Conservation (phyloP, 1,140 invertebrate genomes). For the Wasmannia auropunctata region DNA sequence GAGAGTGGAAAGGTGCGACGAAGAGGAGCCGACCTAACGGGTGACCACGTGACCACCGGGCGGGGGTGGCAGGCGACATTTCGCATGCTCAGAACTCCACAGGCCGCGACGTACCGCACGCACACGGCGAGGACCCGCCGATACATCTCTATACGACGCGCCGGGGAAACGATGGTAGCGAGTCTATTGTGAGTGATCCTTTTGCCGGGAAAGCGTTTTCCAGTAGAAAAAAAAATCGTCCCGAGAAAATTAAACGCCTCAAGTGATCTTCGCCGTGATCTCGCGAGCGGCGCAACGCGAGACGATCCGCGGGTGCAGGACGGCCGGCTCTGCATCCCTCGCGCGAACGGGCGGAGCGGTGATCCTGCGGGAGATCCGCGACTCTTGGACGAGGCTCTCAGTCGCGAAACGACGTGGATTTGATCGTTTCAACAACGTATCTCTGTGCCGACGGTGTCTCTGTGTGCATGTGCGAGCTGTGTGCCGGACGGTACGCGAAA, state of each 20-base stretch:
- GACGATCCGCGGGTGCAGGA: not conserved
- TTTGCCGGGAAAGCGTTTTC: not conserved
- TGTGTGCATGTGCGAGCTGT: not conserved
- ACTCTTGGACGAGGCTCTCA: not conserved
- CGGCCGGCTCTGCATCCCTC: not conserved
- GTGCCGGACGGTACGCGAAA: conserved; percentile 38
- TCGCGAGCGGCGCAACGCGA: not conserved
- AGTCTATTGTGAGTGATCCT: conserved; percentile 29
- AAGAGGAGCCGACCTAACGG: conserved; percentile 52
- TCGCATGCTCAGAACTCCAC: conserved; percentile 84
- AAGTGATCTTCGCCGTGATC: not conserved
- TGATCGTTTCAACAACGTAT: not conserved
- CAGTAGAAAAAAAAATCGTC: not conserved
- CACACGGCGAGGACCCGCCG: conserved; percentile 42
- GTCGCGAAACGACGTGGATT: not conserved
- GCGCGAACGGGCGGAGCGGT: not conserved
- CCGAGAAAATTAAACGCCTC: not conserved
- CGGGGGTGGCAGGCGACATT: conserved; percentile 83
- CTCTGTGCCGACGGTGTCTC: not conserved
- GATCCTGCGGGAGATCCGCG: not conserved
- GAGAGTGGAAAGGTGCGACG: conserved; percentile 15
- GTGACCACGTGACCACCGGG: conserved; percentile 82
- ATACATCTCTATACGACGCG: conserved; percentile 4
- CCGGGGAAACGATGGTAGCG: conserved; percentile 61
- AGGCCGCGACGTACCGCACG: conserved; percentile 77